Conservation (phyloP, 2,113 vertebrate species). For the Chrysemys picta region DNA sequence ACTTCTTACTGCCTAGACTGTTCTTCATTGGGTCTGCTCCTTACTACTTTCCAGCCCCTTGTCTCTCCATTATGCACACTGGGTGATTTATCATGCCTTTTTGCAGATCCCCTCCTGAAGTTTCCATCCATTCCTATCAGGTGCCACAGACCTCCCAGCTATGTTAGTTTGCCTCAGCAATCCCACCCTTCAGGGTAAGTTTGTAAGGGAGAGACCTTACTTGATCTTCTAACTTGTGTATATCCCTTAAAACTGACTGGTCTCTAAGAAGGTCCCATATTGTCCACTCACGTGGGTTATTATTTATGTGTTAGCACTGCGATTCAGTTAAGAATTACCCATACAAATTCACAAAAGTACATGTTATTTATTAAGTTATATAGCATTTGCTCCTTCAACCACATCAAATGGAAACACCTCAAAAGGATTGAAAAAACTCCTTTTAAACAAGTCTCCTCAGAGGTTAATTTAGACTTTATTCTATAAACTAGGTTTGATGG, state of each 20-base stretch:
- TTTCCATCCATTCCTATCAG: background rate
- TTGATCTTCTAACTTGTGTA: background rate
- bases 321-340: background rate
- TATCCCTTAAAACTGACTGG: background rate
- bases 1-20: background rate
- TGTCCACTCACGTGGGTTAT: background rate
- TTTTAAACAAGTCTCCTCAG: background rate
- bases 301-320: background rate
- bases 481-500: no score
- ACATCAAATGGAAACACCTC: accelerated
- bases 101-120: background rate
- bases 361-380: background rate
- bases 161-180: background rate
- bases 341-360: conserved; percentile 6
- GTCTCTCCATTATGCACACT: background rate
- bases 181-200: background rate
- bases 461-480: background rate
- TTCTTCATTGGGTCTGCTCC: background rate
- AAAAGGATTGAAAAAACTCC: background rate
- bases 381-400: background rate
- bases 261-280: background rate
- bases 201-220: background rate
- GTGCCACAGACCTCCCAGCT: background rate
- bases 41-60: background rate
- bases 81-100: background rate